These are phyloP conservation scores for Ligdia adustata DNA, from an alignment of 2,888 invertebrate genomes.

Conservation along the genomic window DNA sequence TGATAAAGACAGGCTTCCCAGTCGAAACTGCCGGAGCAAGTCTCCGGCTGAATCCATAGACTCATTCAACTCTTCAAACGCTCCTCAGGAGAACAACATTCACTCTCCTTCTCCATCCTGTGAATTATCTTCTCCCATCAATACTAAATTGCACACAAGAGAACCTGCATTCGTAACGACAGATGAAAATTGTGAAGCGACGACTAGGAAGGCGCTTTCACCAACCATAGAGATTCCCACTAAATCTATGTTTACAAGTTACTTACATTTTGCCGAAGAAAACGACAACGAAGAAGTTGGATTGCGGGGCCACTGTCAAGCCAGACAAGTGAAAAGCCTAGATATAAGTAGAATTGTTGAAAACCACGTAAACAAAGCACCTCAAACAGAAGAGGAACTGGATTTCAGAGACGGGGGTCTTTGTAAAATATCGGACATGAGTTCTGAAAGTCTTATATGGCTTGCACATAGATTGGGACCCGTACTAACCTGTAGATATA, in stretches of 20 bases:
- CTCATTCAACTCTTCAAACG: conserved; percentile 61
- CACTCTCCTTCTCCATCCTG: conserved; percentile 68
- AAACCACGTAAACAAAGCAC: conserved; percentile 33
- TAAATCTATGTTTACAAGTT: conserved; percentile 75
- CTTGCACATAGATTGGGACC: conserved; percentile 96
- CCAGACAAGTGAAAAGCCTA: conserved; percentile 51
- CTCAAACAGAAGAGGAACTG: conserved; percentile 51
- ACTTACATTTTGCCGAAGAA: conserved; percentile 74
- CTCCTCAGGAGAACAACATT: conserved; percentile 55
- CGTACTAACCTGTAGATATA: conserved; percentile 94
- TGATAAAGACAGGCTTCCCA: conserved; percentile 72
- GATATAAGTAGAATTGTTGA: conserved; percentile 49
- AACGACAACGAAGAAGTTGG: conserved; percentile 47
- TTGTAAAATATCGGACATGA: conserved; percentile 92
- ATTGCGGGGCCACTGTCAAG: conserved; percentile 42
- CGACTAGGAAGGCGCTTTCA: conserved; percentile 72
- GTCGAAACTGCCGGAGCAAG: conserved; percentile 68
- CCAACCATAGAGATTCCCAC: conserved; percentile 89
- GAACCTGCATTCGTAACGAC: conserved; percentile 47
- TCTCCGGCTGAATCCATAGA: conserved; percentile 75
- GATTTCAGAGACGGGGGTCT: conserved; percentile 48
- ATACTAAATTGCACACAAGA: conserved; percentile 48
- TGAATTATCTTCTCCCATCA: conserved; percentile 69
- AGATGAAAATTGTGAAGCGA: conserved; percentile 46
- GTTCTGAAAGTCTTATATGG: conserved; percentile 95